Conservation (phyloP, 2,113 vertebrate genomes). For the Corvus moneduloides region DNA sequence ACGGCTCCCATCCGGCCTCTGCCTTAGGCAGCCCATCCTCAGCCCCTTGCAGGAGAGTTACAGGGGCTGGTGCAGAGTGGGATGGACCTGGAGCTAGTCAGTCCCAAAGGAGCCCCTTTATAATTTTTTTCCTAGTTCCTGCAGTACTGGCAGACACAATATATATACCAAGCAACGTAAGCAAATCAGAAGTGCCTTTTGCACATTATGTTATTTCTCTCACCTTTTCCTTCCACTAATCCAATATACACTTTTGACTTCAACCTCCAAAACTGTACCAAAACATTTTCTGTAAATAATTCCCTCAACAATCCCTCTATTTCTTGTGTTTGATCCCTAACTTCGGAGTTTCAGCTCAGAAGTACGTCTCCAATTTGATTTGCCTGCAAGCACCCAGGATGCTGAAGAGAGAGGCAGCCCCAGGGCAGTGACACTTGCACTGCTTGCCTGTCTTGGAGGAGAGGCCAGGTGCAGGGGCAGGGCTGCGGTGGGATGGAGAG, state of each 20-base stretch:
- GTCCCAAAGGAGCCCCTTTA: not conserved
- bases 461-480: not conserved
- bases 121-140: not conserved
- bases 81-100: not conserved
- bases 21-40: fast-evolving
- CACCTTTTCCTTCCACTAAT: not conserved
- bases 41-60: not conserved
- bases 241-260: not conserved
- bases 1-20: not conserved
- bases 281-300: not conserved
- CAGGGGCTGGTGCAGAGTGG: not conserved
- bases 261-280: fast-evolving
- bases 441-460: not conserved
- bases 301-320: not conserved
- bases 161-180: not conserved
- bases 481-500: not conserved
- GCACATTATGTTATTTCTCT: not conserved
- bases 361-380: not conserved
- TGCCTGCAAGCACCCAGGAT: not conserved
- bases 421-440: no score
- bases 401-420: not conserved
- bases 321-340: not conserved
- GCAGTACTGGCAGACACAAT: not conserved
- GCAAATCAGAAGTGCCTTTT: not conserved
- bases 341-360: not conserved